A percentile compares a stretch with the other conserved stretches of the same genome.
phyloP scores from a whole-genome alignment of 2,113 vertebrate genomes.

The Merops nubicus region DNA sequence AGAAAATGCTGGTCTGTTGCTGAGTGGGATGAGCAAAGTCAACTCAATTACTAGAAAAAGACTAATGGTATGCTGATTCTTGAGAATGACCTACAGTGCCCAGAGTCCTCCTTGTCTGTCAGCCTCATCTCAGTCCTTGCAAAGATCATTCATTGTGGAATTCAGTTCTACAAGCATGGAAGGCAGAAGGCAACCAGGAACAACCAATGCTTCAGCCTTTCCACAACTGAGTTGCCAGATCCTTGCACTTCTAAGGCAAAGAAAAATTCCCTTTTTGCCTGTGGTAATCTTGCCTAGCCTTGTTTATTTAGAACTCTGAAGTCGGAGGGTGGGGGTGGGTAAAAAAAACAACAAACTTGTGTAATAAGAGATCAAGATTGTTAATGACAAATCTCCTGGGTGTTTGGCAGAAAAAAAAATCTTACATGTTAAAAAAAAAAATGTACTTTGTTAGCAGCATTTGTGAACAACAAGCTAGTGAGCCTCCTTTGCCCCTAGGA shows the following conservation, averaged over 20 bases:
- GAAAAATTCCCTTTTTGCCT: neutral
- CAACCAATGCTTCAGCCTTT: neutral
- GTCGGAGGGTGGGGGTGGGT: no score
- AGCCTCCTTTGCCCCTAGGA: neutral
- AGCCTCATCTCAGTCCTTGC: neutral
- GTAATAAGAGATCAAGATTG: neutral
- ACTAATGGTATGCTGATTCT: neutral
- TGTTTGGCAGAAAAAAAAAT: constrained; percentile 5
- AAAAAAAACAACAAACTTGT: neutral
- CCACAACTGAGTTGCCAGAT: neutral
- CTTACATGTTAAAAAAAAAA: neutral
- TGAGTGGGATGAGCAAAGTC: neutral
- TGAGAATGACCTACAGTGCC: neutral
- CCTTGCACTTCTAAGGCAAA: neutral
- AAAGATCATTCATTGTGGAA: neutral
- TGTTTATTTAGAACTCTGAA: neutral
- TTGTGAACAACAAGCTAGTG: constrained; percentile 26
- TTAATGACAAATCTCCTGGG: constrained; percentile 3
- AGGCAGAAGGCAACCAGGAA: neutral
- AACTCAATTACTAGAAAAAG: neutral
- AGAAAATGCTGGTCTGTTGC: neutral
- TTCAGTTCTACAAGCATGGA: neutral
- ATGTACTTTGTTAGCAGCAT: neutral
- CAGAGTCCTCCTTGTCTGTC: neutral
- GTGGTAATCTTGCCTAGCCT: neutral